Base-by-base conservation (phyloP, 2,113 vertebrate genomes). In the Pimephales promelas region DNA sequence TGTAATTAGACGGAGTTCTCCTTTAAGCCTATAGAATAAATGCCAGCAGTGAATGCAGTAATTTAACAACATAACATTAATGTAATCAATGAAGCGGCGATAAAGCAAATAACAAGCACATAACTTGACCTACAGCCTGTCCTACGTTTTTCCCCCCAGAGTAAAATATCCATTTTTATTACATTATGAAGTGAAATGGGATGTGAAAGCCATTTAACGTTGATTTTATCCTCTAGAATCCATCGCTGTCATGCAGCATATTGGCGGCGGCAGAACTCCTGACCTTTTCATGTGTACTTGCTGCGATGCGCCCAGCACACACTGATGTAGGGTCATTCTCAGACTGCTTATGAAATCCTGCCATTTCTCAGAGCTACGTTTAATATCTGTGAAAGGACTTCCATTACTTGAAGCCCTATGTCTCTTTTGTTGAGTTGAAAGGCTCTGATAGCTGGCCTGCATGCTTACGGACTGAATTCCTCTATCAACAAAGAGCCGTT, bases 401-500 rank as follows among this genome's bases (percentile, higher is more conserved):
- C 59, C 10, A 47, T 79, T 66, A 64, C 78, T 36, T 45, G 49
- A 20, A 59, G 52, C 28, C 31, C 7, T 36, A 26, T 26, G 83
- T 83, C 79, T 78, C 62, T 43, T 75, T 49, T 70, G 79, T 80
- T 61, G 26, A 31, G 26, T 34, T 54, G 61, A 81, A 82, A 24
- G 64, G 36, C 71, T 79, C 71, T 81, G 20, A 83, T 49, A 81
- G 70, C 56, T 34, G 72, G 16, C 78, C 76, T 80, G 10, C 56
- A 52, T 71, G 75, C 26, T 75, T 18, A 14, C n/a, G 6, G 36
- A 64, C 54, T n/a, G 36, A 78, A 74, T 76, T 81, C 61, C 78
- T 81, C 70, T 28, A 20, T 66, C 43, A 85, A 78, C 47, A 80
- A 82, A 85, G 68, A 82, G 28, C 54, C 73, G 47, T 16, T 59